phyloP scores from a whole-genome alignment of 2,113 vertebrate genomes.

The Chionomys nivalis region DNA sequence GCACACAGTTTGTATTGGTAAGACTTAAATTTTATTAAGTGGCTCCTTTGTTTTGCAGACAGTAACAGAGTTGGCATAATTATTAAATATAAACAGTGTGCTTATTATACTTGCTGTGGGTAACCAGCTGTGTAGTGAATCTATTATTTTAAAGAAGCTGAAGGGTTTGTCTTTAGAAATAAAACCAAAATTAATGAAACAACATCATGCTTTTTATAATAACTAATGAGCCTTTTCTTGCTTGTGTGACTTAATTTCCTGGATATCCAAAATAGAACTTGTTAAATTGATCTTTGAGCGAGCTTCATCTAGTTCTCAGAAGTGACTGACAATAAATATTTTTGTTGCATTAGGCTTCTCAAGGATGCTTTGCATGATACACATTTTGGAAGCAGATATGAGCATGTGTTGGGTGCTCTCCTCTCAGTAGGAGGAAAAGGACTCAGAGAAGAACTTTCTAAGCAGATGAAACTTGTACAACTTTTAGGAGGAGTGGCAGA shows the following conservation, averaged over 20 bases:
- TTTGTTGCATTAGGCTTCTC: slow-evolving; percentile 91
- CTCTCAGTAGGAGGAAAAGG: slow-evolving; percentile 93
- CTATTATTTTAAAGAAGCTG: slow-evolving; percentile 23
- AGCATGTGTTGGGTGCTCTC: slow-evolving; percentile 93
- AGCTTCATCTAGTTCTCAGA: slow-evolving; percentile 28
- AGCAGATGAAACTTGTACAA: slow-evolving; percentile 93
- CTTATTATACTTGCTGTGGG: slow-evolving; percentile 1
- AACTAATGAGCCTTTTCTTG: slow-evolving; percentile 34
- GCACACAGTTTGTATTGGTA: slow-evolving; percentile 97
- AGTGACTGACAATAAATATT: slow-evolving; percentile 61
- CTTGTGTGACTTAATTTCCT: slow-evolving; percentile 46
- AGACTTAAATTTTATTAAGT: slow-evolving; percentile 75
- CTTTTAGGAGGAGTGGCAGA: slow-evolving; percentile 95
- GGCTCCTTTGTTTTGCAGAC: slow-evolving; percentile 49
- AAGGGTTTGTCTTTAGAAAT: slow-evolving; percentile 40
- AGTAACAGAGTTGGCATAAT: not conserved
- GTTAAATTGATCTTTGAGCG: slow-evolving; percentile 22
- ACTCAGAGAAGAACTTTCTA: slow-evolving; percentile 93
- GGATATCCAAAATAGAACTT: slow-evolving; percentile 15
- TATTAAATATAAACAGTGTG: not conserved
- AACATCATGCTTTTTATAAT: not conserved
- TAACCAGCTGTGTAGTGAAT: slow-evolving; percentile 40
- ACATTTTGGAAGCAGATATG: slow-evolving; percentile 92
- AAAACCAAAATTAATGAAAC: slow-evolving; percentile 37
- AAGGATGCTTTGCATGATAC: slow-evolving; percentile 95